Base-by-base conservation (phyloP, 2,113 vertebrate genomes). In the Caloenas nicobarica region DNA sequence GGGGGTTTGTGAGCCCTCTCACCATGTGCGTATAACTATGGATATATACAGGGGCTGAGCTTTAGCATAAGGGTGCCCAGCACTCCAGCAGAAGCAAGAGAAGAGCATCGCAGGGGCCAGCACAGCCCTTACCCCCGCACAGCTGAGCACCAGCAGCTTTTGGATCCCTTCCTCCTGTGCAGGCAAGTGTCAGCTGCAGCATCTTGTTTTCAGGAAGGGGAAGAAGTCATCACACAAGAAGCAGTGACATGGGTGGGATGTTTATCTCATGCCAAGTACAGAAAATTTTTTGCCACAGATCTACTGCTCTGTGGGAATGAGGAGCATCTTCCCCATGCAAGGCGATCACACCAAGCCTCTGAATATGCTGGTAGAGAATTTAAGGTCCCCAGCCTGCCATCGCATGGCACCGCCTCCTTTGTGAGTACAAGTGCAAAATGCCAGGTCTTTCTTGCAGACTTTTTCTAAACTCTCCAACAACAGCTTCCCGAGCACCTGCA, bases 141-240 rank as follows among this genome's bases (percentile, higher is more conserved):
- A 87, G 85, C 88, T 91, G 90, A 91, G 81, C 51, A 11, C 81
- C 73, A 44, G 5, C 76, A 70, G 68, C 17, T 70, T 65, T 53
- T 66, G 72, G 58, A 61, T 65, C 64, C 36, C 33, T 44, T 57
- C 11, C 38, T 77, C 33, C 57, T 53, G 14, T 70, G 1, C 6
- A 1, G 31, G 50, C 40, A 73, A 72, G 68, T 10, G 64, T 1
- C 70, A 70, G 36, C 66, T 74, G 88, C 70, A 86, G 66, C 71
- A 86, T 29, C 38, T 60, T 80, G 38, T 65, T 86, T 73, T 34
- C 54, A 72, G 58, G 78, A 44, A 91, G 58, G 50, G 76, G 50
- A 76, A 80, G 73, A 40, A 79, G 58, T 16, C 29, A 2, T 31
- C 54, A 69, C 57, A 15, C n/a, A 57, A 29, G 29, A 40, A 83